Base-by-base conservation (phyloP, 2,113 vertebrate genomes). In the Elachura formosa region DNA sequence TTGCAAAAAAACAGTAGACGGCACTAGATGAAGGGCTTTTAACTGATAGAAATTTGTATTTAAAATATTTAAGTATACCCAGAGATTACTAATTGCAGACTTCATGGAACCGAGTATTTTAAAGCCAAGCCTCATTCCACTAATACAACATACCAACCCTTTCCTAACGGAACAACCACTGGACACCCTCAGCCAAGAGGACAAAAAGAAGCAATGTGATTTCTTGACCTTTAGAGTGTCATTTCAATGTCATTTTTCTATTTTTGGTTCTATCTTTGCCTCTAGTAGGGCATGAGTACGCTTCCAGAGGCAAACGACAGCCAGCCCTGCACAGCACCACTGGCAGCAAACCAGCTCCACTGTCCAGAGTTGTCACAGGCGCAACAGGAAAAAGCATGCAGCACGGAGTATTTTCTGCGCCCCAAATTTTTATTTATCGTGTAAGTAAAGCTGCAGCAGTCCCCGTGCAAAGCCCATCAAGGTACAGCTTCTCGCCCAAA, bases 121-220 rank as follows among this genome's bases (percentile, higher is more conserved):
- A 28, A 40, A 73, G 48, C 33, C 20, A 58, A 71, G 34, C 24
- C 45, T 62, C 38, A 59, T 22, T 17, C 20, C 59, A 12, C 10
- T 34, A 28, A 41, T 31, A 24, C 2, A 12, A 15, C 0, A 0
- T 1, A n/a, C 7, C n/a, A 25, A 10, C 31, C 26, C 14, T 43
- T 51, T 49, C 6, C 2, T 7, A 26, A 29, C 8, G 12, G 20
- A 61, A 22, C 8, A 31, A 29, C 9, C 1, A 5, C n/a, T 17
- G 26, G 33, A 16, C 5, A 11, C 12, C 21, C 67, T n/a, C 12
- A 9, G 49, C 5, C 52, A 43, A 26, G 7, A 29, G 2, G 45
- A 14, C 3, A 64, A 26, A 31, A 21, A 68, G 14, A 64, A 36
- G 9, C 38, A 33, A 14, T 1, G 13, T 6, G 5, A 3, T 28